phyloP scores from a whole-genome alignment of 1,140 invertebrate genomes.

The Rhynchophorus ferrugineus region DNA sequence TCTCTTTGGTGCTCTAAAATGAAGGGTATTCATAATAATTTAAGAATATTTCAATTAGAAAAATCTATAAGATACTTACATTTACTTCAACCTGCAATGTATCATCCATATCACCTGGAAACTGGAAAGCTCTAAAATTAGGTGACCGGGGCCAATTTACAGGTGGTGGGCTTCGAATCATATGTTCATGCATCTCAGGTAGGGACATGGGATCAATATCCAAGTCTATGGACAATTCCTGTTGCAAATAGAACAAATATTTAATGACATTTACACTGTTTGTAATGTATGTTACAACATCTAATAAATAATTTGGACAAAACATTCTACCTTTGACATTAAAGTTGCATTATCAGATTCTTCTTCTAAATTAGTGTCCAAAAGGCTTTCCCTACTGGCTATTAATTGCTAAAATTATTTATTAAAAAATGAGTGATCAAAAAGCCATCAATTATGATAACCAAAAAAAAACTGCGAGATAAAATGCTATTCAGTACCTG shows the following conservation, averaged over 20 bases:
- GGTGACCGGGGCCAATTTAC: conserved; percentile 47
- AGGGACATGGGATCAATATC: conserved; percentile 62
- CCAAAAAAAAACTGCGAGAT: background rate
- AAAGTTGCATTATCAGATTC: conserved; percentile 68
- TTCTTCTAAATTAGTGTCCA: conserved; percentile 55
- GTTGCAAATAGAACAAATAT: conserved; percentile 25
- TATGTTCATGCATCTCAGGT: conserved; percentile 73
- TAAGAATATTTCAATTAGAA: conserved; percentile 8
- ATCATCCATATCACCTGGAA: conserved; percentile 34
- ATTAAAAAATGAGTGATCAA: conserved; percentile 3
- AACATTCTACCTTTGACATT: conserved; percentile 68
- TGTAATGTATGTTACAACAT: background rate
- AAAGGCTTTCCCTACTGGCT: conserved; percentile 66
- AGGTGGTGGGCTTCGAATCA: conserved; percentile 73
- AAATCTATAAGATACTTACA: conserved; percentile 23
- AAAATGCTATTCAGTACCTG: conserved; percentile 46
- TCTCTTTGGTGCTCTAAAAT: conserved; percentile 33
- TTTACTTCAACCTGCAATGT: conserved; percentile 36
- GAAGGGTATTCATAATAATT: conserved; percentile 5
- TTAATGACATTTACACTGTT: background rate
- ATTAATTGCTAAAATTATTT: conserved; percentile 53
- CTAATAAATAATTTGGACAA: too few species aligned
- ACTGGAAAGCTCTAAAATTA: conserved; percentile 37
- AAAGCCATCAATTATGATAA: background rate
- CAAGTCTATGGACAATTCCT: conserved; percentile 59